Evolutionary conservation across 2,797 vertebrate genomes (phyloP).

Genomic region (Alauda arvensis): DNA sequence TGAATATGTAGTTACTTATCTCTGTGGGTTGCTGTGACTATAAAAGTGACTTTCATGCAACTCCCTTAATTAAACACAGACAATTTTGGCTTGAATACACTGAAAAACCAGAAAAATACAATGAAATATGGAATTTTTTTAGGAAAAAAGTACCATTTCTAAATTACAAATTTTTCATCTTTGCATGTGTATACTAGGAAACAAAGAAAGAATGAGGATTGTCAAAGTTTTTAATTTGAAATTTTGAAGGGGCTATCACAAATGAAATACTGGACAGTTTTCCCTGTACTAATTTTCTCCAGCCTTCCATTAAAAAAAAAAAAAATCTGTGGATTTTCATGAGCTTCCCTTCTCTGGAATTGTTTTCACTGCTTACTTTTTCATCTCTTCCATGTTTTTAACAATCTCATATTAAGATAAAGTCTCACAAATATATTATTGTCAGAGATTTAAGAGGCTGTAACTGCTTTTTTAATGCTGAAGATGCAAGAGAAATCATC

Average conservation of each 20-base stretch:
- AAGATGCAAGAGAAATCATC: neutral
- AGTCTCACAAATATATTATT: neutral
- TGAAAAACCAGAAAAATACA: neutral
- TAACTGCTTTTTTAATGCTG: neutral
- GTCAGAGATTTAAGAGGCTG: neutral
- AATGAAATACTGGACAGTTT: neutral
- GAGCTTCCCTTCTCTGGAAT: neutral
- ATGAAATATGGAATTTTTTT: neutral
- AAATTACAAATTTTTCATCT: neutral
- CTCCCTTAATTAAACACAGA: neutral
- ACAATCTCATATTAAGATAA: neutral
- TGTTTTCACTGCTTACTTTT: neutral
- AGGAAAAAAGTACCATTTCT: neutral
- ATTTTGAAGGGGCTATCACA: neutral
- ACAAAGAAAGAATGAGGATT: neutral
- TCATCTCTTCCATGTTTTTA: neutral
- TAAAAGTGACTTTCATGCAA: neutral
- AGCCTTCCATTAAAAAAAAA: neutral
- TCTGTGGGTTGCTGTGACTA: neutral
- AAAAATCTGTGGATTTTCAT: accelerated
- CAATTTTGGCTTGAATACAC: neutral
- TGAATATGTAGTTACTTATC: neutral
- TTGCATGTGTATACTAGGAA: neutral
- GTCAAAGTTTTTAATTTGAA: neutral
- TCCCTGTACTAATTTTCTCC: neutral